Evolutionary conservation across 2,797 vertebrate species (phyloP), one percentile per base, ranked within the genome.

Genomic region (Decapterus maruadsi): DNA sequence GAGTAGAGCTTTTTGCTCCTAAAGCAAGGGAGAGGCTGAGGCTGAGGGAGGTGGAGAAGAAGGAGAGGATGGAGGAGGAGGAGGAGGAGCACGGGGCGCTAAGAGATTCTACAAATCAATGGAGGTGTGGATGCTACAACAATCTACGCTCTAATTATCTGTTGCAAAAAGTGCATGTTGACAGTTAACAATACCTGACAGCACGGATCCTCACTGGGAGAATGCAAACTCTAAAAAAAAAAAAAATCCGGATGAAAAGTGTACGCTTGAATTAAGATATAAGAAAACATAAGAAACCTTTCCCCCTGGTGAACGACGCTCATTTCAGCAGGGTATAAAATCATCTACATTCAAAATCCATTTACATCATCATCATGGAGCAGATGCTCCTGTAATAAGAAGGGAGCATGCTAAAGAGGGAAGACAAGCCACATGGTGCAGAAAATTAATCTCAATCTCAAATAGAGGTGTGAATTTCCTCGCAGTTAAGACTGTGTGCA

Each of bases 371-470:
- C 92, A 94, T 94, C 90, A 85, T 70, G 81, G 90, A 92, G 87
- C 92, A 94, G 92, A 93, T 93, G 93, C 87, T 87, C 34, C 87
- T 53, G 76, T 90, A 90, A 91, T 90, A 90, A 91, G 90, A 88
- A 66, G 63, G 87, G 85, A 80, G 77, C 82, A 66, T 75, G 90
- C 90, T 92, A 92, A 93, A 90, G 90, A 92, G 87, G 88, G 87
- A 85, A 89, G 92, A 92, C 89, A 88, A 91, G 92, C 89, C 91
- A 91, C 91, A 92, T 90, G 91, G 89, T 92, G 92, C 89, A 91
- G 91, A 92, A 92, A 92, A 92, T 94, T 89, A 91, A 93, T 93
- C 93, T 93, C 86, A 92, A 93, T 92, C 90, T 90, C 87, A 83
- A 91, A 90, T 87, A 79, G 88, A 89, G 85, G 89, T 90, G 91